phyloP scores from a whole-genome alignment of 2,797 vertebrate genomes.

The Cirrhinus molitorella region DNA sequence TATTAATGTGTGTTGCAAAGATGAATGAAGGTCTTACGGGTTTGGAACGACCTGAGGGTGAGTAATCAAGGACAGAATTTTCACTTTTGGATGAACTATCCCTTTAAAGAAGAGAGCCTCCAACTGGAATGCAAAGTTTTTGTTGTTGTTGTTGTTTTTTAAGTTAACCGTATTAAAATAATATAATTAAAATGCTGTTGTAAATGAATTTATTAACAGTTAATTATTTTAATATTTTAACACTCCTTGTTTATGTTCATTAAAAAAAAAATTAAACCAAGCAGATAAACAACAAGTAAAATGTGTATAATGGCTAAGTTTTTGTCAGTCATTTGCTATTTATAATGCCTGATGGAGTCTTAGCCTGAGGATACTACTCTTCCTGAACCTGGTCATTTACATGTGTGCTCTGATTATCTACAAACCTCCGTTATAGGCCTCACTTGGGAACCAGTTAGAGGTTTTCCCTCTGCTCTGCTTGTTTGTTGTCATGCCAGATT shows the following conservation, averaged over 20 bases:
- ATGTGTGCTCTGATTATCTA: conserved; percentile 7
- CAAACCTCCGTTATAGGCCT: background rate
- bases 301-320: background rate
- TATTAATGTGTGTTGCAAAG: too few relatives aligned
- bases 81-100: too few relatives aligned
- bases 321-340: background rate
- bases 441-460: background rate
- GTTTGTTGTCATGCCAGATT: conserved; percentile 20
- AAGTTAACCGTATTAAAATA: background rate
- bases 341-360: background rate
- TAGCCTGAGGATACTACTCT: background rate
- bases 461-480: conserved; percentile 4
- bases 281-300: background rate
- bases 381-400: conserved; percentile 11
- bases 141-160: too few relatives aligned
- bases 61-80: too few relatives aligned
- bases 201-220: background rate
- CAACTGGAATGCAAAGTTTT: rapidly evolving
- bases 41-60: too few relatives aligned
- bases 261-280: background rate
- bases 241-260: background rate
- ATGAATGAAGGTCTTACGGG: too few relatives aligned
- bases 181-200: background rate
- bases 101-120: too few relatives aligned
- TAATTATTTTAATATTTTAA: background rate